phyloP scores from a whole-genome alignment of 2,113 vertebrate species.

The Machaerirhynchus nigripectus region DNA sequence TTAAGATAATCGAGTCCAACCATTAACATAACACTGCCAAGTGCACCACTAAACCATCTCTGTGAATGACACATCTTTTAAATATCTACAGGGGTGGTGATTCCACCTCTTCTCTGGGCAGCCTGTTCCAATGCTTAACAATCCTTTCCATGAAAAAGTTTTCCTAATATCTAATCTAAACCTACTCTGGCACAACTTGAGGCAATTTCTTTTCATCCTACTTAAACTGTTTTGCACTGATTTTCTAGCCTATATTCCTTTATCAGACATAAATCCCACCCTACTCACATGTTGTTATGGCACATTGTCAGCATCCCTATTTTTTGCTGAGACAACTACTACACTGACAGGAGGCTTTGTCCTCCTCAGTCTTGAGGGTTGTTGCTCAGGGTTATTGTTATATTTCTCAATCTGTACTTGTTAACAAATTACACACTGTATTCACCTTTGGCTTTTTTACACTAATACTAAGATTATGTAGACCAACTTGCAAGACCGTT shows the following conservation, averaged over 20 bases:
- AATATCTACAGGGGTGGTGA: not conserved
- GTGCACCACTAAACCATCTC: not conserved
- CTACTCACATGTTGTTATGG: not conserved
- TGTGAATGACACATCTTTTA: not conserved
- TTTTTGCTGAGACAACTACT: not conserved
- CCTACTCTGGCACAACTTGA: not conserved
- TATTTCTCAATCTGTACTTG: not conserved
- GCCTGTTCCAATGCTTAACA: not conserved
- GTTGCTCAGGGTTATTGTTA: not conserved
- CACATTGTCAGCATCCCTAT: accelerated
- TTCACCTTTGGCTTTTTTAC: not conserved
- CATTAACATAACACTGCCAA: not conserved
- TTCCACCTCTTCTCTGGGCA: not conserved
- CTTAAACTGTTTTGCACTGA: not conserved
- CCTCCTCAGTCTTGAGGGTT: not conserved
- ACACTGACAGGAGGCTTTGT: not conserved
- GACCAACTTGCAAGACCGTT: not conserved
- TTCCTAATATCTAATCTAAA: not conserved
- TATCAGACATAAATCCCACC: not conserved
- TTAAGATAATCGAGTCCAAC: not conserved
- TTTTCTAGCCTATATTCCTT: not conserved
- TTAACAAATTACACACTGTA: not conserved
- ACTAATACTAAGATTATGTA: not conserved
- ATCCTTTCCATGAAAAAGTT: not conserved
- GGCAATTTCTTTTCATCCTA: not conserved